Evolutionary conservation across 1,140 invertebrate species (phyloP).

Genomic region (Caerostris extrusa): DNA sequence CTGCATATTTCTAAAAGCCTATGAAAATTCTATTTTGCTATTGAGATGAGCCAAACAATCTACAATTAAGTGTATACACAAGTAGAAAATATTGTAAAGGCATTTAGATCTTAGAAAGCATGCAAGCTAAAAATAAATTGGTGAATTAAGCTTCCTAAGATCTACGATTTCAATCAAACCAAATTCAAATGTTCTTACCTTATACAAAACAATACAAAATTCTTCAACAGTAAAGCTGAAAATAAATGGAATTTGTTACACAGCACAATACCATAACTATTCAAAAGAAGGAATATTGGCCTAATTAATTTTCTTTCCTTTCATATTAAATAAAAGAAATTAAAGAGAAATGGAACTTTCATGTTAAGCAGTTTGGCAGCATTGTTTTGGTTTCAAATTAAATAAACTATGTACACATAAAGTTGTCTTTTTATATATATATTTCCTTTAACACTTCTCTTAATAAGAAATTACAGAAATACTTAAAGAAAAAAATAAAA

Average conservation of each 20-base stretch:
- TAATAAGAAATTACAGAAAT: no score
- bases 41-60: no score
- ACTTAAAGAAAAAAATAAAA: no score
- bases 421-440: no score
- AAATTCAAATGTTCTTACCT: conserved; percentile 30
- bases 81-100: not conserved
- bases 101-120: not conserved
- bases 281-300: not conserved
- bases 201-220: conserved; percentile 4
- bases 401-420: no score
- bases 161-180: not conserved
- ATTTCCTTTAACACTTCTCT: no score
- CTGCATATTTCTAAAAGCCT: no score
- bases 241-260: conserved; percentile 42
- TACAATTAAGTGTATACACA: no score
- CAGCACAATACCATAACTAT: not conserved
- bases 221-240: conserved; percentile 38
- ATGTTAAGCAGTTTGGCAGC: no score
- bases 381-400: no score
- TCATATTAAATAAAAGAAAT: not conserved
- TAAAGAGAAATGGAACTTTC: no score
- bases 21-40: no score
- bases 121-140: not conserved
- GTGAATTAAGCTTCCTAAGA: not conserved
- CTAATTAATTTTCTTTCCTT: not conserved